A percentile compares a stretch with the other conserved stretches of the same genome.
phyloP scores from a whole-genome alignment of 2,797 vertebrate species.

The Cuniculus paca region DNA sequence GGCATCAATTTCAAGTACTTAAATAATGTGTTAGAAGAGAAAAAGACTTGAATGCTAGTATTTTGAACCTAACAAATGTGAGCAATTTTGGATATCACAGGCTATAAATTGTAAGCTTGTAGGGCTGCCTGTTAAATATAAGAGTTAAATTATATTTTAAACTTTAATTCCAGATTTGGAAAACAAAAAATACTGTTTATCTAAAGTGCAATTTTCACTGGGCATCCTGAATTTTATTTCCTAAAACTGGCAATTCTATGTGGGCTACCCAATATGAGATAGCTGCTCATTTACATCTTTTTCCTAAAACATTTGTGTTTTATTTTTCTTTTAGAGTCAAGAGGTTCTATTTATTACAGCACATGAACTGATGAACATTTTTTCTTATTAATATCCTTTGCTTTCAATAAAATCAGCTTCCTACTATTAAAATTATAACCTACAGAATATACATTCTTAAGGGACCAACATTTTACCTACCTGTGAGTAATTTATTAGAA shows the following conservation, averaged over 20 bases:
- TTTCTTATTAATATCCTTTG: constrained; percentile 68
- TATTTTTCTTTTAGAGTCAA: constrained; percentile 59
- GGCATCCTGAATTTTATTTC: neutral
- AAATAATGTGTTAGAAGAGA: neutral
- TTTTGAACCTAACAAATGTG: neutral
- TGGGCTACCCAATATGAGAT: neutral
- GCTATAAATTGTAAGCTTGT: neutral
- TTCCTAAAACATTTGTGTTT: constrained; percentile 69
- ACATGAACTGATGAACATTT: constrained; percentile 73
- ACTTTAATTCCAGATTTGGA: constrained; percentile 15
- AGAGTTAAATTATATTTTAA: neutral
- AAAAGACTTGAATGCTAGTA: neutral
- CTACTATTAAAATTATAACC: constrained; percentile 63
- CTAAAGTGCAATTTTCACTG: neutral
- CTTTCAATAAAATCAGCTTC: constrained; percentile 67
- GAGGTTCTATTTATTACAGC: constrained; percentile 62
- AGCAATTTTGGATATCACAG: neutral
- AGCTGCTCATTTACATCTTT: constrained; percentile 74
- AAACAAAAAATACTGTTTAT: neutral
- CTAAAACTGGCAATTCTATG: neutral
- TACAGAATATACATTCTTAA: constrained; percentile 57
- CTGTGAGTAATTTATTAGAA: constrained; percentile 91
- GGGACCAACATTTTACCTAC: constrained; percentile 87
- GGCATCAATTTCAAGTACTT: neutral
- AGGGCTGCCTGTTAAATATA: neutral